These are phyloP conservation scores for Octonoba sinensis DNA, from an alignment of 2,888 invertebrate genomes.

Conservation along the genomic window DNA sequence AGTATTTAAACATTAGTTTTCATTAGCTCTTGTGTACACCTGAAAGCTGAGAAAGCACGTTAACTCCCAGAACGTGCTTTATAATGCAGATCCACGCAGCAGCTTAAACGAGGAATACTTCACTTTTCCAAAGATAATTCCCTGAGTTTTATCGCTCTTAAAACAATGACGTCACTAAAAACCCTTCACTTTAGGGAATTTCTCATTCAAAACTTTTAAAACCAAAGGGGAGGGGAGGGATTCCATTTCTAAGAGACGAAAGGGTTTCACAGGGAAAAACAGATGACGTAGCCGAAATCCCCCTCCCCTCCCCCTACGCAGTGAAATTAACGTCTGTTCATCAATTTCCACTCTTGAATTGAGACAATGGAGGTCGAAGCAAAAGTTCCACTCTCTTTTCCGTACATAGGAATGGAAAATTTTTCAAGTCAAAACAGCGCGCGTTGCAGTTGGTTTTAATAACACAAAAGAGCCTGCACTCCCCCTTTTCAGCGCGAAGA, in stretches of 20 bases:
- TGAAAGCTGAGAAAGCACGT: too few species aligned
- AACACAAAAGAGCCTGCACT: constrained; percentile 28
- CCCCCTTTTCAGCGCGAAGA: constrained; percentile 23
- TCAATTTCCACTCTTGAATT: constrained; percentile 64
- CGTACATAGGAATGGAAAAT: constrained; percentile 57
- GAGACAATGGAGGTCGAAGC: constrained; percentile 58
- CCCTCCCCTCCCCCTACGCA: constrained; percentile 22
- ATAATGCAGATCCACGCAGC: too few species aligned
- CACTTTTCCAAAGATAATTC: too few species aligned
- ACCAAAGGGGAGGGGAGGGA: too few species aligned
- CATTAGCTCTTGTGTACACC: too few species aligned
- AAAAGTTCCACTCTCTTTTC: constrained; percentile 46
- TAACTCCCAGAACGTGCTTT: too few species aligned
- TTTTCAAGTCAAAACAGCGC: constrained; percentile 62
- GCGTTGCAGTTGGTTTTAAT: constrained; percentile 59
- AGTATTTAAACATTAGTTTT: too few species aligned
- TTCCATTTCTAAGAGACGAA: constrained; percentile 36
- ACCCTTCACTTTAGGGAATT: too few species aligned
- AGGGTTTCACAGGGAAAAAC: constrained; percentile 59
- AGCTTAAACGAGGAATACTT: too few species aligned
- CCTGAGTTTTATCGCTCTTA: too few species aligned
- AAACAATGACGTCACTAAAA: too few species aligned
- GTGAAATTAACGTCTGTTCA: constrained; percentile 64
- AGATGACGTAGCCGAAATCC: constrained; percentile 50
- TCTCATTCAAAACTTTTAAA: too few species aligned